phyloP scores from a whole-genome alignment of 2,888 invertebrate genomes.

The Pristionchus maxplancki region DNA sequence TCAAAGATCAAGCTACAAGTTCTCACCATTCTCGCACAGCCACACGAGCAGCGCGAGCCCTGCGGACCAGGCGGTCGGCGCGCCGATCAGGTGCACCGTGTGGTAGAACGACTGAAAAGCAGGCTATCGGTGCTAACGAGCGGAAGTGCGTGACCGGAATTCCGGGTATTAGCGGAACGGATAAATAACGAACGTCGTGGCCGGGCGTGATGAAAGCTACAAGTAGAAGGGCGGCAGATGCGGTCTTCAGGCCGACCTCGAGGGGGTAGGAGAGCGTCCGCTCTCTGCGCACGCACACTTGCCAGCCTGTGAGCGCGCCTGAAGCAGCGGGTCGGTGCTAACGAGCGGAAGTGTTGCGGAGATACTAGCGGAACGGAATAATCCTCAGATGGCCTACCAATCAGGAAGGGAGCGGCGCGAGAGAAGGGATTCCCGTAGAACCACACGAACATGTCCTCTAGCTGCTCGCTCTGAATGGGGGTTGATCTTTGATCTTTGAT shows the following conservation, averaged over 20 bases:
- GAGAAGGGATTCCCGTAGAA: slow-evolving; percentile 56
- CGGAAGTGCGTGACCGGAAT: no score
- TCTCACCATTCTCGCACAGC: slow-evolving; percentile 7
- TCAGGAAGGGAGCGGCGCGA: slow-evolving; percentile 59
- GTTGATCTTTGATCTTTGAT: neutral
- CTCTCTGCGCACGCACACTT: slow-evolving; percentile 36
- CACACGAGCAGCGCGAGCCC: slow-evolving; percentile 46
- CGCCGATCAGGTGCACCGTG: neutral
- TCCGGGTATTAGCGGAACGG: neutral
- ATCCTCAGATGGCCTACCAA: slow-evolving; percentile 57
- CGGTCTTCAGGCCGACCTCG: neutral
- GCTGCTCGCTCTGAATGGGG: neutral
- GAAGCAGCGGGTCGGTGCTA: neutral
- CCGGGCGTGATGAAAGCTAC: slow-evolving; percentile 1
- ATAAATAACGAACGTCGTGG: neutral
- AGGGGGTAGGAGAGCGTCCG: neutral
- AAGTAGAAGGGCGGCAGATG: neutral
- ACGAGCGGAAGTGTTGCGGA: neutral
- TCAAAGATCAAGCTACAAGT: neutral
- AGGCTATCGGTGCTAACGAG: neutral
- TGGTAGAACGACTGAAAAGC: slow-evolving; percentile 34
- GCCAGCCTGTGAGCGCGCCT: slow-evolving; percentile 49
- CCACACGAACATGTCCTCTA: slow-evolving; percentile 36
- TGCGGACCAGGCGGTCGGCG: neutral
- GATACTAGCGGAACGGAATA: neutral